Percentiles rank a stretch among this genome's conserved stretches.
These are phyloP conservation scores for Hirundichthys speculiger DNA, from an alignment of 2,113 vertebrate genomes.

Conservation along the genomic window DNA sequence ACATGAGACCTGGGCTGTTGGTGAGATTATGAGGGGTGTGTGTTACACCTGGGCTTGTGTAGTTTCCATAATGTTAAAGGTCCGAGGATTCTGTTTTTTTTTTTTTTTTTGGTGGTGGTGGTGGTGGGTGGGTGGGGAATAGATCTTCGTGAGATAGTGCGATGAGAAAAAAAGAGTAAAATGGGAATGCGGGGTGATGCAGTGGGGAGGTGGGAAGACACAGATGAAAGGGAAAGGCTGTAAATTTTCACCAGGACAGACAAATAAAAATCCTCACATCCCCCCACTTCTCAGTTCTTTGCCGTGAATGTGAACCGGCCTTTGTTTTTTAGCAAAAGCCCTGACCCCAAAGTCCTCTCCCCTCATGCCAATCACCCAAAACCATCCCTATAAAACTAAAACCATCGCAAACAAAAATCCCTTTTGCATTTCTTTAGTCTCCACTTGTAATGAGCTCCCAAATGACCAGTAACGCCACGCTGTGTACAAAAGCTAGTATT, in stretches of 20 bases:
- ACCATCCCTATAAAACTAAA: slow-evolving; percentile 71
- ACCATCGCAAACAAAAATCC: slow-evolving; percentile 62
- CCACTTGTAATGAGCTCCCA: slow-evolving; percentile 45
- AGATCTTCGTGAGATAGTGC: slow-evolving; percentile 78
- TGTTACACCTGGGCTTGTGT: slow-evolving; percentile 63
- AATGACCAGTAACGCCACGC: slow-evolving; percentile 67
- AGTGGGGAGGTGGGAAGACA: slow-evolving; percentile 53
- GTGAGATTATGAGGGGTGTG: slow-evolving; percentile 54
- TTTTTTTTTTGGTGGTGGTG: slow-evolving; percentile 27
- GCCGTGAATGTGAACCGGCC: slow-evolving; percentile 62
- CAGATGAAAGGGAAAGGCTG: slow-evolving; percentile 76
- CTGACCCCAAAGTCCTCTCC: slow-evolving; percentile 56
- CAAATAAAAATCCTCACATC: slow-evolving; percentile 78
- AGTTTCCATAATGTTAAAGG: slow-evolving; percentile 48
- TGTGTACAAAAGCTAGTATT: slow-evolving; percentile 74
- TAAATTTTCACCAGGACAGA: slow-evolving; percentile 82
- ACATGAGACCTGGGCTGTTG: slow-evolving; percentile 35
- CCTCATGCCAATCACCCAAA: slow-evolving; percentile 68
- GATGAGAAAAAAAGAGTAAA: slow-evolving; percentile 61
- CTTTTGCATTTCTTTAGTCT: slow-evolving; percentile 58
- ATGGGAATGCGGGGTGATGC: slow-evolving; percentile 54
- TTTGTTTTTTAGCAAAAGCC: slow-evolving; percentile 66
- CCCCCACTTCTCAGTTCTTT: slow-evolving; percentile 59
- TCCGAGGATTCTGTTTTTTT: slow-evolving; percentile 50
- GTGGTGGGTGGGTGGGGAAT: too few relatives aligned